Conservation (phyloP, 2,797 vertebrate genomes). For the Oreonectes daqikongensis region DNA sequence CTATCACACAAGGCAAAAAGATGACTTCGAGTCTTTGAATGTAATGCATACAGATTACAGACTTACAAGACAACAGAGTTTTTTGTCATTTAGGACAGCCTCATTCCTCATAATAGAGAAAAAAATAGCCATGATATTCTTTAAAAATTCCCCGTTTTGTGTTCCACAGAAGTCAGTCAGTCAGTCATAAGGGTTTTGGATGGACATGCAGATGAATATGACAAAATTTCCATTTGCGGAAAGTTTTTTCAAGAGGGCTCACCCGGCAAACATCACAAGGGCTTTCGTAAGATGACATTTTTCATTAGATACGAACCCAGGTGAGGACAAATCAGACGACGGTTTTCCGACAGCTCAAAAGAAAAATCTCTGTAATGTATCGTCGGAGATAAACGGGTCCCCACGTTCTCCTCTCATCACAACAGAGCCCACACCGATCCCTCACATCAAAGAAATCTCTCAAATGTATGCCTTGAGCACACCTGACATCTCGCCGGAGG, state of each 20-base stretch:
- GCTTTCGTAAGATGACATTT: slow-evolving; percentile 14
- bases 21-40: not conserved
- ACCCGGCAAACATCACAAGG: not conserved
- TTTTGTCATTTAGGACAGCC: not conserved
- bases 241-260: not conserved
- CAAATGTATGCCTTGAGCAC: slow-evolving; percentile 57
- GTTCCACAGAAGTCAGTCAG: not conserved
- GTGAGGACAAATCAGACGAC: slow-evolving; percentile 23
- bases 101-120: not conserved
- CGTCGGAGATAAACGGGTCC: slow-evolving; percentile 35
- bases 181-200: not conserved
- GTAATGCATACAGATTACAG: no score
- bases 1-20: not conserved
- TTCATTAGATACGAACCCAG: slow-evolving; percentile 18
- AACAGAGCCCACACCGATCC: slow-evolving; percentile 36
- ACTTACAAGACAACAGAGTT: not conserved
- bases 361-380: slow-evolving; percentile 34
- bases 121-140: not conserved
- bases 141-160: not conserved
- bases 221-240: not conserved
- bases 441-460: slow-evolving; percentile 61
- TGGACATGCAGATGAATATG: not conserved
- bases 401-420: slow-evolving; percentile 16
- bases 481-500: slow-evolving; percentile 73
- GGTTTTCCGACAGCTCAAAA: slow-evolving; percentile 14